Conservation (phyloP, 1,140 invertebrate genomes). For the Muscidifurax raptorellus region DNA sequence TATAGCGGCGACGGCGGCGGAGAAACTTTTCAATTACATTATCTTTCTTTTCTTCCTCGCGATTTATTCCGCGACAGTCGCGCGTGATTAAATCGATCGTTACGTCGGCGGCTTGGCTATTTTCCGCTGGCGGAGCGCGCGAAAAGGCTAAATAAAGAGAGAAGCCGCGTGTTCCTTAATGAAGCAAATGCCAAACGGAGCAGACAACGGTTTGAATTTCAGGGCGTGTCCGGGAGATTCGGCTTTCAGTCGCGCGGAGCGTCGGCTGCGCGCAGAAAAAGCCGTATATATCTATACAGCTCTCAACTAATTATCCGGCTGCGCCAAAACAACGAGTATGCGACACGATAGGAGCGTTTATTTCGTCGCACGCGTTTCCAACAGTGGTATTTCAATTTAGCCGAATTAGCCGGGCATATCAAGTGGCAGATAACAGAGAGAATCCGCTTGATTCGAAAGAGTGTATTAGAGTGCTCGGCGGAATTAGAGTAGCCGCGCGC, state of each 20-base stretch:
- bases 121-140: neutral
- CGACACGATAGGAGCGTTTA: neutral
- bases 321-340: neutral
- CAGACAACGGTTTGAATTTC: neutral
- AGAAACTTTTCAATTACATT: neutral
- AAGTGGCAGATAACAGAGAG: neutral
- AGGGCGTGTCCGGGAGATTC: neutral
- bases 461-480: neutral
- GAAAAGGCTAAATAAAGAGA: neutral
- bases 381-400: slow-evolving; percentile 35
- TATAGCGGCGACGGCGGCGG: too few species aligned
- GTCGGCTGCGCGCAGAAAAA: too few species aligned
- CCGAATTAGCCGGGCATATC: slow-evolving; percentile 23
- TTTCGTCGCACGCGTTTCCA: slow-evolving; percentile 18
- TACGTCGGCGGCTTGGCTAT: neutral
- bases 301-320: neutral
- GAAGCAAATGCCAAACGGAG: neutral
- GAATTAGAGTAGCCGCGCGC: neutral
- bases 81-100: neutral
- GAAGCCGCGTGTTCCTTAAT: neutral
- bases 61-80: neutral
- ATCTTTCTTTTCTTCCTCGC: neutral
- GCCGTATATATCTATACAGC: too few species aligned
- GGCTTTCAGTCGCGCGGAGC: neutral
- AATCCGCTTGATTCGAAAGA: neutral